Evolutionary conservation across 1,140 invertebrate genomes (phyloP).

Genomic region (Drosophila pachea): DNA sequence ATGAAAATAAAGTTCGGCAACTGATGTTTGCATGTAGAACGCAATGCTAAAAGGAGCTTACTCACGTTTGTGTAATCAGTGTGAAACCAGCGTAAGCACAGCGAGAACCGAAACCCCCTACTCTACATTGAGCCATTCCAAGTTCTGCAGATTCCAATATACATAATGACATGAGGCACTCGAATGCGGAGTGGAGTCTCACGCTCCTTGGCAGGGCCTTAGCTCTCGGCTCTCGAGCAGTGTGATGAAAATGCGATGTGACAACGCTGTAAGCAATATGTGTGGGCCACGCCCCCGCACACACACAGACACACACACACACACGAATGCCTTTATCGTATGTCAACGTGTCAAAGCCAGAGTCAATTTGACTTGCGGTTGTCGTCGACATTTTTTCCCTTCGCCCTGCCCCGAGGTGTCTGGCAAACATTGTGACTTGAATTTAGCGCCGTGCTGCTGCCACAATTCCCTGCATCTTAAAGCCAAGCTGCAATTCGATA

Average conservation of each 20-base stretch:
- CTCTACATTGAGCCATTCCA: neutral
- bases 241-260: constrained; percentile 70
- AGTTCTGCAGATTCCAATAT: constrained; percentile 54
- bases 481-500: constrained; percentile 16
- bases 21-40: constrained; percentile 73
- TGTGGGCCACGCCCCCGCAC: constrained; percentile 12
- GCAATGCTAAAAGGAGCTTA: constrained; percentile 72
- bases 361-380: constrained; percentile 73
- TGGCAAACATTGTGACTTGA: constrained; percentile 22
- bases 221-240: constrained; percentile 4
- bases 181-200: constrained; percentile 27
- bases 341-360: constrained; percentile 75
- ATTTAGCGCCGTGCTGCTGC: neutral
- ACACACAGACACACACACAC: neutral
- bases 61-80: constrained; percentile 77
- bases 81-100: constrained; percentile 60
- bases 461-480: constrained; percentile 31
- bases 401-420: constrained; percentile 21
- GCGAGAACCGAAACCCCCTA: constrained; percentile 24
- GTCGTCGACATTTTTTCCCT: constrained; percentile 50
- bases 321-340: constrained; percentile 73
- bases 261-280: constrained; percentile 71
- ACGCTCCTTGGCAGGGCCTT: neutral
- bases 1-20: constrained; percentile 24
- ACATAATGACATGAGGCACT: constrained; percentile 65